Evolutionary conservation across 1,140 invertebrate genomes (phyloP), one percentile per base, ranked within the genome.

Genomic region (Tetramorium simillimum): DNA sequence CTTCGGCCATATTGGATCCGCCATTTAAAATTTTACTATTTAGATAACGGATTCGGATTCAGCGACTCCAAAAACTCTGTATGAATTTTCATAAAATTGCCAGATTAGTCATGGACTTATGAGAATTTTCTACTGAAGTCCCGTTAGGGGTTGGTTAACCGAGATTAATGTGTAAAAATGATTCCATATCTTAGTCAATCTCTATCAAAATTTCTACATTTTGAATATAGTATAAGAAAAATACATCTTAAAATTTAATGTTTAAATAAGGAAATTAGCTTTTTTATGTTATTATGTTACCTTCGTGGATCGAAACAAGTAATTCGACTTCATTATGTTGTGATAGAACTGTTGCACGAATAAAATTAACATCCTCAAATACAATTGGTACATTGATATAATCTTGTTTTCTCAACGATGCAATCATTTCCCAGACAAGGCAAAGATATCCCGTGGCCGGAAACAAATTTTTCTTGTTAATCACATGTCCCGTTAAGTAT

Each of bases 361-460:
- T 96, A 92, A 99, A 98, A 58, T 97, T 96, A 6, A 99, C 97
- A 95, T 99, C 97, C 93, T 99, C 97, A 94, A 99, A 98, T 6
- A 98, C 96, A 0, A 99, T 97, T 0, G 97, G 96, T 9, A 98
- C 95, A 92, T 98, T 97, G 56, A 97, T 97, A 90, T 96, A 97
- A 0, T 96, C 93, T 62, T 97, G 95, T 70, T 97, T 97, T 92
- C 96, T 96, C 95, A 98, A 97, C 94, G 97, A 97, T 16, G 97
- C 97, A 37, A 99, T 94, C 2, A 98, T 98, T 94, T 98, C n/a
- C 97, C 99, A 99, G 2, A 98, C 98, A 16, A 99, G 95, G 4
- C 97, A 94, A 84, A 98, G 91, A 99, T 43, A n/a, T n/a, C 98
- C 98, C n/a, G 98, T 99, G 0, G 98, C 98, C 2, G 99, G 99